These are phyloP conservation scores for Choristoneura fumiferana DNA, from an alignment of 1,140 invertebrate species.

Conservation along the genomic window DNA sequence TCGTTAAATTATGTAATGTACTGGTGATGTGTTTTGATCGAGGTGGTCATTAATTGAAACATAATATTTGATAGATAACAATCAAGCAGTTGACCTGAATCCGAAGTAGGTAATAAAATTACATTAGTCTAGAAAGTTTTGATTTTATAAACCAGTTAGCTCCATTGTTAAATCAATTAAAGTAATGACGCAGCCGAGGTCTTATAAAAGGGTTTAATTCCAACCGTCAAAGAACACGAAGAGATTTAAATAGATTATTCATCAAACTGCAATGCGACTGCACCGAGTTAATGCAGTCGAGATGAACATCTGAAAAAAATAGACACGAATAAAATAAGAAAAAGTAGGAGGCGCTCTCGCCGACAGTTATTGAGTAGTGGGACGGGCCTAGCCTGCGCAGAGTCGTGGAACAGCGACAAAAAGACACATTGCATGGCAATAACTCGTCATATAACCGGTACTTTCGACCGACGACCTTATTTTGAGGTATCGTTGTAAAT, in stretches of 20 bases:
- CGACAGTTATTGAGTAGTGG: conserved; percentile 77
- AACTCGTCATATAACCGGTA: conserved; percentile 48
- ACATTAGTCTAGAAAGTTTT: neutral
- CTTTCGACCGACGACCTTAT: conserved; percentile 61
- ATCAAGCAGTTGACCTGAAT: neutral
- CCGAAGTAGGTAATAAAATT: neutral
- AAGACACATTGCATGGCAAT: conserved; percentile 47
- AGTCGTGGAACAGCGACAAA: conserved; percentile 60
- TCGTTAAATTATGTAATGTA: no score
- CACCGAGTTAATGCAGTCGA: conserved; percentile 64
- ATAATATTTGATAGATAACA: neutral
- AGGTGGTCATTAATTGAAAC: conserved; percentile 1
- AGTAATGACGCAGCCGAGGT: no score
- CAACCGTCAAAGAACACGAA: neutral
- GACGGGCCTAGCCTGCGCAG: conserved; percentile 74
- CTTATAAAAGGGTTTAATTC: no score
- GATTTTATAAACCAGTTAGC: neutral
- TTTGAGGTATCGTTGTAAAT: conserved; percentile 62
- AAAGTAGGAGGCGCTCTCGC: conserved; percentile 72
- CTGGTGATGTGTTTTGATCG: no score
- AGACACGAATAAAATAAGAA: conserved; percentile 71
- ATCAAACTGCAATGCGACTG: conserved; percentile 72
- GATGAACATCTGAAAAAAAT: conserved; percentile 61
- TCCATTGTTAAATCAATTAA: no score
- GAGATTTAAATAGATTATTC: conserved; percentile 56